phyloP scores from a whole-genome alignment of 2,113 vertebrate genomes.

The Serinus canaria region DNA sequence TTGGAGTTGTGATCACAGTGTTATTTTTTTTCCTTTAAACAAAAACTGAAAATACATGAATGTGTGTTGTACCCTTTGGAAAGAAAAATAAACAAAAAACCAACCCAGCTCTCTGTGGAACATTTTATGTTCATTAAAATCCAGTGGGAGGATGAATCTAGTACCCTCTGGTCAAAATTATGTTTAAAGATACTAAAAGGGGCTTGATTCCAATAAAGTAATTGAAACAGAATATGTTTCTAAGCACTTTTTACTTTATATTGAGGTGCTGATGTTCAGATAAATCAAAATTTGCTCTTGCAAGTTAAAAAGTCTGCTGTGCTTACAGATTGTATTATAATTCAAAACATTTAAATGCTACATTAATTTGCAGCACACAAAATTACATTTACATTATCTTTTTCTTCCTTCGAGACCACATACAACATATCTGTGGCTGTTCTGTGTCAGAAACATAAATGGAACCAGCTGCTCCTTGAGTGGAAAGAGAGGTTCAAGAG shows the following conservation, averaged over 20 bases:
- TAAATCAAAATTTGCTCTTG: conserved; percentile 6
- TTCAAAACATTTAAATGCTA: not conserved
- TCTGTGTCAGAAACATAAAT: not conserved
- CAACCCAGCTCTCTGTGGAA: not conserved
- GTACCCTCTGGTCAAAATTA: not conserved
- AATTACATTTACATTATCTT: not conserved
- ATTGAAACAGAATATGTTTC: not conserved
- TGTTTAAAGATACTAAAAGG: not conserved
- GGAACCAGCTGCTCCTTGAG: not conserved
- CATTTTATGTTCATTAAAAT: not conserved
- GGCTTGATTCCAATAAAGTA: not conserved
- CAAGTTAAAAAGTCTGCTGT: not conserved
- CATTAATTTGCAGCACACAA: not conserved
- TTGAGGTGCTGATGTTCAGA: not conserved
- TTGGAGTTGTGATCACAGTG: not conserved
- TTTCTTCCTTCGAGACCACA: not conserved
- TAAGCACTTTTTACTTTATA: not conserved
- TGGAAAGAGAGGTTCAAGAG: not conserved
- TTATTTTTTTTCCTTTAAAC: not conserved
- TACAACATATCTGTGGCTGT: not conserved
- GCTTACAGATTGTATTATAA: not conserved
- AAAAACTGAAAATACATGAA: not conserved
- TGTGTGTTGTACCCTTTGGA: not conserved
- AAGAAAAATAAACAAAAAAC: not conserved
- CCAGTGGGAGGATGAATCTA: not conserved